Evolutionary conservation across 2,888 invertebrate species (phyloP).

Genomic region (Oscheius onirici): DNA sequence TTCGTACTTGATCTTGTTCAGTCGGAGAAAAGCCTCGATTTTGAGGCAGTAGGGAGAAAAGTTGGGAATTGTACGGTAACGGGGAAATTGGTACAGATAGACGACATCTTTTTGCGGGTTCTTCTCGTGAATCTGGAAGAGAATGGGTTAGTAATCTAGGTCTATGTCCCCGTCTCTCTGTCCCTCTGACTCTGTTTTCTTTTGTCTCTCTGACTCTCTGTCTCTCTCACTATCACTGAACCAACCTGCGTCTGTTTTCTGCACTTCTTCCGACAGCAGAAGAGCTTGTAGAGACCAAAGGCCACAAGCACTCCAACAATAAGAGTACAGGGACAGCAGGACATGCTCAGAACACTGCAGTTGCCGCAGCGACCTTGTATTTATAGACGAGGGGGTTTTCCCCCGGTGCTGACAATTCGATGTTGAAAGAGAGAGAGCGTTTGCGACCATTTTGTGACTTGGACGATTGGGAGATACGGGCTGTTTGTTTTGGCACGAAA

Average conservation of each 20-base stretch:
- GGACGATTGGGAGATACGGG: too few relatives aligned
- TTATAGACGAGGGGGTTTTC: constrained; percentile 1
- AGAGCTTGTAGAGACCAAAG: constrained; percentile 5
- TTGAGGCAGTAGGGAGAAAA: constrained; percentile 4
- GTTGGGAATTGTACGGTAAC: not conserved
- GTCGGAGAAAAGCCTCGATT: not conserved
- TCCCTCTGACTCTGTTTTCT: too few relatives aligned
- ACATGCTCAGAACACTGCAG: not conserved
- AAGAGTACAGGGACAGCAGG: not conserved
- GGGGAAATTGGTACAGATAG: constrained; percentile 12
- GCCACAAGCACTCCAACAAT: not conserved
- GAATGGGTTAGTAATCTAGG: too few relatives aligned
- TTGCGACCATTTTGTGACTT: too few relatives aligned
- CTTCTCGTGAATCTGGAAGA: constrained; percentile 2
- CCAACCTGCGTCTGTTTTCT: not conserved
- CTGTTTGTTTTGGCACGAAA: too few relatives aligned
- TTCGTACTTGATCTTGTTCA: constrained; percentile 11
- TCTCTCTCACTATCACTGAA: too few relatives aligned
- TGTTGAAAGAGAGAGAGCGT: too few relatives aligned
- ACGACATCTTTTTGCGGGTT: constrained; percentile 13
- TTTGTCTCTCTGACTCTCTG: too few relatives aligned
- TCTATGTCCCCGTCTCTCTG: too few relatives aligned
- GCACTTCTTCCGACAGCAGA: not conserved
- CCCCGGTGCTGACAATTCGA: constrained; percentile 12
- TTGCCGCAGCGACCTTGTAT: not conserved